Base-by-base conservation (phyloP, 2,797 vertebrate genomes). In the Adrianichthys oophorus region DNA sequence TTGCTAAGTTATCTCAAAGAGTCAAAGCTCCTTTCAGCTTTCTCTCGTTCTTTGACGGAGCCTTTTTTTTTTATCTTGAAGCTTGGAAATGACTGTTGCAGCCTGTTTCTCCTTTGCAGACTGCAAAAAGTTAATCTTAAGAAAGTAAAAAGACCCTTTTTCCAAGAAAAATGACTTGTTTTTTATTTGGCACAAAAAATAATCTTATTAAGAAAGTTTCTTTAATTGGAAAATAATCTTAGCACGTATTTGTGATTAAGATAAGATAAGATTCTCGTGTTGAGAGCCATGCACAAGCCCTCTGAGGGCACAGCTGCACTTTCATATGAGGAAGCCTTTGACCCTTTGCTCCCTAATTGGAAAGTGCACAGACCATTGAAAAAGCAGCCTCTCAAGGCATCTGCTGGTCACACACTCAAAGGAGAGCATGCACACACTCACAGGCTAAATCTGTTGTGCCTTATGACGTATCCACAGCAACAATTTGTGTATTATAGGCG, bases 291-390 rank as follows among this genome's bases (percentile, higher is more conserved):
- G 48, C 56, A 60, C 48, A 41, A 24, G 58, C 4, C 2, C 55
- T 42, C 41, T 19, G 32, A 45, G 7, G 50, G 44, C 0, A 21
- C 82, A 79, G 71, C 65, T 79, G 79, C 72, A 70, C 60, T 62
- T 72, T 76, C 74, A 70, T 70, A 70, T 32, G 48, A 78, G 59
- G 76, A 76, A 76, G 72, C 62, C 5, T 84, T 83, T 82, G 78
- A 84, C 75, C 77, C 76, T 73, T 29, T 15, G 65, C 51, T 56
- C 42, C n/a, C 60, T 69, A 59, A 56, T 23, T 7, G 59, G 58
- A 79, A 79, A 74, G 72, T 73, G 64, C 51, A 57, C 49, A 46
- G 48, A 62, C 58, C 58, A 67, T 59, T 60, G 59, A 69, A 59
- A 61, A 55, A 48, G 59, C 59, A 70, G 44, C 42, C 16, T 32